Percentiles rank a stretch among this genome's conserved stretches.
These are phyloP conservation scores for Holotrichia oblita DNA, from an alignment of 1,140 invertebrate genomes.

Conservation along the genomic window DNA sequence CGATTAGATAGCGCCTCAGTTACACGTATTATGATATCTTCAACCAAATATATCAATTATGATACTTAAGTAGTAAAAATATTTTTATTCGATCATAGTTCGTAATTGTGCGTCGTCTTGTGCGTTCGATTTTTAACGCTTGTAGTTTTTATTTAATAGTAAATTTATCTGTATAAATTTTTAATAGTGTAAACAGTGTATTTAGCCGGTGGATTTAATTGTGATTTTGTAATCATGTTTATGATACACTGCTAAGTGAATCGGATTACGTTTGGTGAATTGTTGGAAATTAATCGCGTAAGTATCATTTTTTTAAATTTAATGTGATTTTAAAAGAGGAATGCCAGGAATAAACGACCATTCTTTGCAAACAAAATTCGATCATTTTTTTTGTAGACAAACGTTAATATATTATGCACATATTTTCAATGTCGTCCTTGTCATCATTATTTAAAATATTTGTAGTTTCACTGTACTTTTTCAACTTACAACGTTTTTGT, in stretches of 20 bases:
- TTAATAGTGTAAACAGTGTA: not conserved
- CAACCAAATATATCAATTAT: not conserved
- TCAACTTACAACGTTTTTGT: no score
- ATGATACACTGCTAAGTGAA: not conserved
- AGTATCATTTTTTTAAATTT: no score
- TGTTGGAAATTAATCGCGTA: no score
- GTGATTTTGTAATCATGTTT: not conserved
- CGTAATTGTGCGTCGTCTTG: not conserved
- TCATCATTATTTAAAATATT: no score
- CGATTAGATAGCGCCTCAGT: slow-evolving; percentile 5
- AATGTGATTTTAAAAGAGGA: no score
- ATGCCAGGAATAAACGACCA: no score
- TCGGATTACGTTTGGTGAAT: not conserved
- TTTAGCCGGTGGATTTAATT: not conserved
- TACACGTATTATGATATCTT: not conserved
- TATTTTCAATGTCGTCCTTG: no score
- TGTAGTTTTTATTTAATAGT: not conserved
- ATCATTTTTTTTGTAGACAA: no score
- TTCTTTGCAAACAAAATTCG: no score
- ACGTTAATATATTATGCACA: no score
- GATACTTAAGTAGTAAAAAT: not conserved
- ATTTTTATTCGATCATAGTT: not conserved
- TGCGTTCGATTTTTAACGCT: not conserved
- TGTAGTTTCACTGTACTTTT: no score
- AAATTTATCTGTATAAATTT: not conserved